Evolutionary conservation across 1,140 invertebrate species (phyloP), one percentile per base, ranked within the genome.

Genomic region (Trachelipus rathkii): DNA sequence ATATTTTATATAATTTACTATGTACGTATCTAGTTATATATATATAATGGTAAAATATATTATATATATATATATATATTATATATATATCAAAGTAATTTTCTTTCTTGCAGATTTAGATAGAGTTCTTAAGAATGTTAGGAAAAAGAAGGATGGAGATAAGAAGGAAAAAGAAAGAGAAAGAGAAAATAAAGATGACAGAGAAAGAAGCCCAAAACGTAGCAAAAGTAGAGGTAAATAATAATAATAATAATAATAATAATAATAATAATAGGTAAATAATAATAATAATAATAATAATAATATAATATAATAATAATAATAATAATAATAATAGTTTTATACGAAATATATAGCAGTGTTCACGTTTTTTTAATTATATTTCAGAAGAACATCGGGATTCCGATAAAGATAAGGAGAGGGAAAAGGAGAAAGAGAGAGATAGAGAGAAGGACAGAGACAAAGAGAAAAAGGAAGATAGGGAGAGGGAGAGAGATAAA

Each of bases 151-250:
- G 8, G 50, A 60, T 60, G 50, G 50, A 13, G 50, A 60, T 4
- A 60, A 60, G 50, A 60, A 60, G 19, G 50, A 60, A 60, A 60
- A 60, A 60, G 50, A 60, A 60, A 33, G 50, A 13, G 50, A 60
- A 60, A 60, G 19, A 19, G 19, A 60, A 60, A 19, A 60, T 15
- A 60, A 60, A 60, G 50, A 60, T 15, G 50, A 60, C 50, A 60
- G 8, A 60, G 50, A 60, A 60, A 60, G 50, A 60, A 60, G 11
- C 19, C 19, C 50, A 60, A 60, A 60, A 19, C 11, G 19, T 4
- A 60, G 50, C 8, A 60, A 60, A 19, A 60, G 19, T 8, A 60
- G 50, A 60, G 50, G 50, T 60, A 19, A 60, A 3, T 33, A 33
- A 33, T 33, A 33, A 33, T 1, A 33, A 1, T 33, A 33, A 33